These are phyloP conservation scores for Lordiphosa fenestrarum DNA, from an alignment of 2,888 invertebrate genomes.

Conservation along the genomic window DNA sequence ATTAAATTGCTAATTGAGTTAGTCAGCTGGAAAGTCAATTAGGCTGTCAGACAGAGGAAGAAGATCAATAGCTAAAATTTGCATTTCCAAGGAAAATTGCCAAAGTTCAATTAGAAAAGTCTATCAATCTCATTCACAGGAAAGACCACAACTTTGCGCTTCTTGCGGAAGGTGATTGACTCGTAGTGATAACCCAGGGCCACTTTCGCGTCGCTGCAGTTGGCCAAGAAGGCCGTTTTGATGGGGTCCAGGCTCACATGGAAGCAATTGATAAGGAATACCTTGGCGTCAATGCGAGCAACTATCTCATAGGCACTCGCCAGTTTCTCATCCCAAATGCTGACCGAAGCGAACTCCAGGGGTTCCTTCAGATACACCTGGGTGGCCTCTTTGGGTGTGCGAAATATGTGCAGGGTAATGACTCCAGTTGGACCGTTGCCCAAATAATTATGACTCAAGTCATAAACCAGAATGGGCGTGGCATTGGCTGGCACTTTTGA, in stretches of 20 bases:
- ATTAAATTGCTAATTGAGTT: constrained; percentile 36
- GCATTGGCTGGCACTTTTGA: constrained; percentile 3
- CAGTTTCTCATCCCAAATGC: constrained; percentile 73
- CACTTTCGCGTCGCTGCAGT: constrained; percentile 33
- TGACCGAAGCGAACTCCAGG: constrained; percentile 37
- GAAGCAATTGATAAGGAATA: constrained; percentile 68
- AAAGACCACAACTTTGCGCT: constrained; percentile 63
- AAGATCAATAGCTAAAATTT: constrained; percentile 20
- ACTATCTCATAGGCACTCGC: constrained; percentile 69
- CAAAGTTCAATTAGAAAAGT: constrained; percentile 6
- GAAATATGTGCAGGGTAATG: constrained; percentile 65
- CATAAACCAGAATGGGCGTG: constrained; percentile 56
- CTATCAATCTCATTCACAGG: constrained; percentile 32
- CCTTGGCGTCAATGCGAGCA: constrained; percentile 23
- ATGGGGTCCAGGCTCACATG: constrained; percentile 40
- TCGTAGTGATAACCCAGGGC: constrained; percentile 70
- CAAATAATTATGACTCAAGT: constrained; percentile 55
- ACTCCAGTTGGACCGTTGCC: constrained; percentile 38
- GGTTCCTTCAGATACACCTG: constrained; percentile 54
- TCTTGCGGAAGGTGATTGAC: constrained; percentile 39
- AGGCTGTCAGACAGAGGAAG: constrained; percentile 5
- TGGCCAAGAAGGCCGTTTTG: constrained; percentile 7
- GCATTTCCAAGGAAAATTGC: not conserved
- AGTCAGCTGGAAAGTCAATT: constrained; percentile 33
- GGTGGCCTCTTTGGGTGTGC: constrained; percentile 72